Percentiles rank a stretch among this genome's conserved stretches.
phyloP scores from a whole-genome alignment of 2,888 invertebrate genomes.

The Pimpla rufipes region DNA sequence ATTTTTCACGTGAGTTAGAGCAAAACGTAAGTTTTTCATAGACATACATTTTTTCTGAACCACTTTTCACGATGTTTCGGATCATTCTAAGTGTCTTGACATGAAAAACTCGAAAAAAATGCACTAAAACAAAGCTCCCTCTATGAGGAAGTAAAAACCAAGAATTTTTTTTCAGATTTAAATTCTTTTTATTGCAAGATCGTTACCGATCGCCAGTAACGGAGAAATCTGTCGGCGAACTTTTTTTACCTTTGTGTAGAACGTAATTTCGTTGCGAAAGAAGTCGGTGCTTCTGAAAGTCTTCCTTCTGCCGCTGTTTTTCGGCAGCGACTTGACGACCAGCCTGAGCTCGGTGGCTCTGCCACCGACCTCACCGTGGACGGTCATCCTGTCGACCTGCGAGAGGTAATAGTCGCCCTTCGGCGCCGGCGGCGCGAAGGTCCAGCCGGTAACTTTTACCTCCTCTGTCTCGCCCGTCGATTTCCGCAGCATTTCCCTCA shows the following conservation, averaged over 20 bases:
- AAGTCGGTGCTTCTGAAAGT: slow-evolving; percentile 89
- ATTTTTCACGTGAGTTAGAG: no score
- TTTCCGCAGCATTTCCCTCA: slow-evolving; percentile 84
- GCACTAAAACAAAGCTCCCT: no score
- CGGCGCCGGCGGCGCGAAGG: slow-evolving; percentile 84
- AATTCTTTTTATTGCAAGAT: no score
- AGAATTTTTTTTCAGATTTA: background rate
- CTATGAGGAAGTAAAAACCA: background rate
- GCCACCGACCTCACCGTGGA: slow-evolving; percentile 85
- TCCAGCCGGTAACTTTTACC: slow-evolving; percentile 83
- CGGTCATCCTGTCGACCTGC: slow-evolving; percentile 87
- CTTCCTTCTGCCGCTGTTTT: slow-evolving; percentile 88
- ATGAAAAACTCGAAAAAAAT: no score
- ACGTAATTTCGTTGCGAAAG: slow-evolving; percentile 90
- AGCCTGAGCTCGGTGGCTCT: slow-evolving; percentile 86
- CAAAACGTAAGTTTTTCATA: no score
- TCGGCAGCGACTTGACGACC: slow-evolving; percentile 90
- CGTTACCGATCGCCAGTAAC: no score
- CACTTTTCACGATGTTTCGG: no score
- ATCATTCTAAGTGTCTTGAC: no score
- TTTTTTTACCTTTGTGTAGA: slow-evolving; percentile 86
- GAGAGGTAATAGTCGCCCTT: slow-evolving; percentile 92
- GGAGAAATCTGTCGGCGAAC: no score
- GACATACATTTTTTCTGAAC: no score
- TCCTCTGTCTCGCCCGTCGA: slow-evolving; percentile 78